Conservation (phyloP, 1,140 invertebrate species). For the Euborellia annulipes region DNA sequence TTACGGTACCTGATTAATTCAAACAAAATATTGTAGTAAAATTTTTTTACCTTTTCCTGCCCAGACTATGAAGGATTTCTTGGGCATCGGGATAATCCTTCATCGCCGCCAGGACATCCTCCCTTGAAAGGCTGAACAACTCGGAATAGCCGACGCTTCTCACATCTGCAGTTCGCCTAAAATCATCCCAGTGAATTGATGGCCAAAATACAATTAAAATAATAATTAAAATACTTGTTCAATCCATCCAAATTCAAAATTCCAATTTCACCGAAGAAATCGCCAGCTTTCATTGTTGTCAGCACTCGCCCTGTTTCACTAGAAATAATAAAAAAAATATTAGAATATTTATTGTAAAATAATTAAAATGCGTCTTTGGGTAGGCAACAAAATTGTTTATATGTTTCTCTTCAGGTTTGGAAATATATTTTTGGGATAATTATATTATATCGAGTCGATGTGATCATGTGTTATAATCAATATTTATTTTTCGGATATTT, state of each 20-base stretch:
- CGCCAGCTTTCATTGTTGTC: slow-evolving; percentile 91
- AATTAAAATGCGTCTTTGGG: not conserved
- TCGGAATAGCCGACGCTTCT: slow-evolving; percentile 91
- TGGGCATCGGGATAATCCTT: slow-evolving; percentile 95
- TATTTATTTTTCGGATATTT: too few relatives aligned
- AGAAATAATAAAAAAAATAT: slow-evolving; percentile 11
- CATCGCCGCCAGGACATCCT: slow-evolving; percentile 86
- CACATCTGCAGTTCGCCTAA: slow-evolving; percentile 86
- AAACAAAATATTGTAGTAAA: too few relatives aligned
- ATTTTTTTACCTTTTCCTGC: slow-evolving; percentile 62
- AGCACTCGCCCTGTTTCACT: slow-evolving; percentile 84
- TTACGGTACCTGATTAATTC: too few relatives aligned
- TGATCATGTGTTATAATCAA: too few relatives aligned
- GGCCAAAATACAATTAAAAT: slow-evolving; percentile 4
- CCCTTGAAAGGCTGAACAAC: slow-evolving; percentile 84
- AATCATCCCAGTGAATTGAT: slow-evolving; percentile 17
- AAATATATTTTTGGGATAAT: not conserved
- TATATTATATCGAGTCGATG: too few relatives aligned
- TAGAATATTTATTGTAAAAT: not conserved
- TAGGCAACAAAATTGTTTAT: not conserved
- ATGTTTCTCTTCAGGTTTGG: not conserved
- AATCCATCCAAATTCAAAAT: slow-evolving; percentile 89
- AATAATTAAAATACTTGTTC: slow-evolving; percentile 60
- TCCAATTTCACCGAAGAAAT: slow-evolving; percentile 96
- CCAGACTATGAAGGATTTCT: slow-evolving; percentile 76